Evolutionary conservation across 1,140 invertebrate genomes (phyloP), one percentile per base, ranked within the genome.

Genomic region (Pseudobourletiella spinata): DNA sequence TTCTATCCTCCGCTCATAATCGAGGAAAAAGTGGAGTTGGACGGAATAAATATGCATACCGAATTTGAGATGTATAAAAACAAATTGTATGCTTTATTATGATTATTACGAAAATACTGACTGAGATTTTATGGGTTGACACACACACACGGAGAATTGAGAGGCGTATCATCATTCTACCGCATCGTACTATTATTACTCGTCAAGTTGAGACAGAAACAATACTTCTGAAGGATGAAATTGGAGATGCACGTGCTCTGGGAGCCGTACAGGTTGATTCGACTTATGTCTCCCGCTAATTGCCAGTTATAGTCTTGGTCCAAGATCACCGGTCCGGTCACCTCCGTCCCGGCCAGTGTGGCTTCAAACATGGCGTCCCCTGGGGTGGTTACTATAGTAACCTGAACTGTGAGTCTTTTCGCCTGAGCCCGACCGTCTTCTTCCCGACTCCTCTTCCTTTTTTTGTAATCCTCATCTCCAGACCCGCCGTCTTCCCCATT

Each of bases 361-460:
- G 81, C 85, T 74, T 91, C 88, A 70, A 90, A 89, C n/a, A 87
- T 74, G 0, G 80, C 88, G n/a, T 80, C 74, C 2, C 88, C 84
- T 0, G 89, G 89, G 28, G 74, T 69, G 1, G 85, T 86, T 32
- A 81, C 77, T 28, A 89, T 8, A 43, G 59, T 61, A 22, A 68
- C 42, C 63, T 68, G 66, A 18, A 65, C 25, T 28, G 64, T 44
- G 46, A 63, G 3, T n/a, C 28, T 28, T 22, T 57, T 48, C 6
- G 6, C 46, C 6, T 54, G 16, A n/a, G 50, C 30, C 4, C 8
- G 20, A 28, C 8, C 22, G 8, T 46, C n/a, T 59, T 8, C 22
- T 25, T 11, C 14, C 18, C 18, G 30, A 22, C 25, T 48, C 22
- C 28, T 29, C 46, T 3, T 16, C 30, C 61, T 22, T 11, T 50